Percentiles rank a stretch among this genome's conserved stretches.
These are phyloP conservation scores for Pimpla rufipes DNA, from an alignment of 2,888 invertebrate genomes.

Conservation along the genomic window DNA sequence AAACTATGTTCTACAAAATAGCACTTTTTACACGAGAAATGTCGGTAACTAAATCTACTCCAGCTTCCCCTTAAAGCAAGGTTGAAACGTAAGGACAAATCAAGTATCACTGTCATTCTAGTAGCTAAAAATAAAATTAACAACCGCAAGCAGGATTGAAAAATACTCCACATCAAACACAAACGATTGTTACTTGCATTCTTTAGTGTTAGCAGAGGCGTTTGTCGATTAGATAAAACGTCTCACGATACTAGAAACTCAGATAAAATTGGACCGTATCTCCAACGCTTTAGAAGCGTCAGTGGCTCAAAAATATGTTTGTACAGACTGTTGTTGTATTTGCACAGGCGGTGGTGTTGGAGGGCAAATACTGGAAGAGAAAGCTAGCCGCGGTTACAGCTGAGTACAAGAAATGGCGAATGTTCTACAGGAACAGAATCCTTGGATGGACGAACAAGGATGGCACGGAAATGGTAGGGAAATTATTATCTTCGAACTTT, in stretches of 20 bases:
- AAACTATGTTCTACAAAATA: too few species aligned
- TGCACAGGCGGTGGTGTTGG: constrained; percentile 96
- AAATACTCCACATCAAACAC: neutral
- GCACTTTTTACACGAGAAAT: too few species aligned
- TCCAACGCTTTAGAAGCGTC: neutral
- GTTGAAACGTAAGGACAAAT: too few species aligned
- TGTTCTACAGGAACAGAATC: constrained; percentile 94
- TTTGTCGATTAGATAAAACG: constrained; percentile 56
- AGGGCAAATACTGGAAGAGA: constrained; percentile 99
- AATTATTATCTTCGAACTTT: constrained; percentile 16
- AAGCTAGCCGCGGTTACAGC: constrained; percentile 98
- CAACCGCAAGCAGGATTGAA: neutral
- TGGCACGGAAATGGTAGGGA: constrained; percentile 90
- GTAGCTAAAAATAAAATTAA: neutral
- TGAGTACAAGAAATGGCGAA: constrained; percentile 99
- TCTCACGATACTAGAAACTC: constrained; percentile 35
- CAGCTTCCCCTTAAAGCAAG: too few species aligned
- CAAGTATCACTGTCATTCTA: too few species aligned
- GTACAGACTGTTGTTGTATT: constrained; percentile 43
- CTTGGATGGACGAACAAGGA: constrained; percentile 91
- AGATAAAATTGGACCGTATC: constrained; percentile 18
- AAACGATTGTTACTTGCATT: neutral
- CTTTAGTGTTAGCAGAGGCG: neutral
- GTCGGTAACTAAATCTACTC: too few species aligned
- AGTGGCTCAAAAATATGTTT: constrained; percentile 15